Conservation (phyloP, 1,140 invertebrate genomes). For the Neuroterus valhalla region DNA sequence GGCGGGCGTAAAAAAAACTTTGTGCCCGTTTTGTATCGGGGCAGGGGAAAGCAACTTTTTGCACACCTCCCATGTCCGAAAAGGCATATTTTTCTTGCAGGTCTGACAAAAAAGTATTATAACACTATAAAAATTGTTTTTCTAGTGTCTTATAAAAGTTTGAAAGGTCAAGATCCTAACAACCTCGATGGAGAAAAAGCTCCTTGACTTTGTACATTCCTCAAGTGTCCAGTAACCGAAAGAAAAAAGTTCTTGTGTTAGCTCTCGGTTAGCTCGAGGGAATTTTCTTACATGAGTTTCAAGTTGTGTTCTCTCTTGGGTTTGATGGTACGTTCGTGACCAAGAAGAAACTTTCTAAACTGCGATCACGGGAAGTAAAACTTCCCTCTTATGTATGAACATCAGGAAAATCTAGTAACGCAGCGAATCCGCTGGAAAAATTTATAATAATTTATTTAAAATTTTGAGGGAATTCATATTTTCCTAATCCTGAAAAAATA, state of each 20-base stretch:
- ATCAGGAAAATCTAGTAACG: too few relatives aligned
- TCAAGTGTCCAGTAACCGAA: neutral
- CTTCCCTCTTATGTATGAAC: neutral
- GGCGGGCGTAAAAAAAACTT: too few relatives aligned
- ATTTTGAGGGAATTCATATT: too few relatives aligned
- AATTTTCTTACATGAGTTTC: neutral
- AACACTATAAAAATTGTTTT: neutral
- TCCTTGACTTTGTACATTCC: slow-evolving; percentile 18
- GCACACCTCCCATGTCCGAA: too few relatives aligned
- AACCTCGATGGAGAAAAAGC: neutral
- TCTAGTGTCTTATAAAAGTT: neutral
- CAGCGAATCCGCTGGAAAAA: too few relatives aligned
- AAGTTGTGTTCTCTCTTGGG: neutral
- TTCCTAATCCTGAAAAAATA: too few relatives aligned
- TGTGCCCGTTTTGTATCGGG: too few relatives aligned
- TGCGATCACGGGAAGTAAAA: neutral
- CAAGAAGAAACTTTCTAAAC: neutral
- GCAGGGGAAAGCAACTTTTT: too few relatives aligned
- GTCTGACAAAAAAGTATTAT: too few relatives aligned
- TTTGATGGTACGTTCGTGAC: neutral
- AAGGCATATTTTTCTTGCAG: too few relatives aligned
- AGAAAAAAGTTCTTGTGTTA: neutral
- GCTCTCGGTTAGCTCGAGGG: slow-evolving; percentile 11
- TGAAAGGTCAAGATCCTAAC: too few relatives aligned
- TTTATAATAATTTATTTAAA: too few relatives aligned